Base-by-base conservation (phyloP, 2,888 invertebrate genomes). In the Octodonta nipae region DNA sequence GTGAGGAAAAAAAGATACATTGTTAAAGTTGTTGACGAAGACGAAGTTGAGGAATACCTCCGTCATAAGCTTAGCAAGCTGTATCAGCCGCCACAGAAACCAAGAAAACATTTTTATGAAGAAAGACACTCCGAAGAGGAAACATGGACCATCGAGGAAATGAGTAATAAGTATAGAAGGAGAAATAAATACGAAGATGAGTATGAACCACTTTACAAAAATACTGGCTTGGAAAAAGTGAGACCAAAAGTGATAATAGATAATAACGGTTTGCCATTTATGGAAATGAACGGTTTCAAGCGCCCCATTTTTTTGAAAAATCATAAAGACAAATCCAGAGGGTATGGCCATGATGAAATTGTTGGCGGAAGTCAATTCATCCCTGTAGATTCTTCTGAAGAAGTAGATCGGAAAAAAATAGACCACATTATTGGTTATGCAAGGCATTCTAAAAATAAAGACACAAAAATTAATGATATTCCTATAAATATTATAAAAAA, bases 211-310 rank as follows among this genome's bases (percentile, higher is more conserved):
- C 22, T 10, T 4, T 2, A 22, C n/a, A n/a, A 41, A 25, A 38
- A 44, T 15, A 37, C 53, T 5, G 36, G 50, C 2, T 37, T 58
- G 2, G 46, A 52, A 32, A 50, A 51, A 40, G 16, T 58, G 2
- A 45, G 48, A 25, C 53, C 57, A 1, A 54, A 51, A 35, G 26
- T 55, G 4, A 50, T 56, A 15, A 45, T 58, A 7, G 54, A 57
- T 17, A 54, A 55, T 13, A 50, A 55, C 12, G 56, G 56, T 2
- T 31, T 43, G 13, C 49, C 55, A 4, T 55, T 56, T 29, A 40
- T 54, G 35, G 56, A 56, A 38, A 42, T 55, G 26, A 45, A 54
- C 29, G 56, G 55, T 4, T 42, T 41, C 11, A 58, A 55, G 16
- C 34, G 54, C 14, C 55, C 55, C 4, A 20, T 56, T 6, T 37